phyloP scores from a whole-genome alignment of 1,140 invertebrate species.

The Panonychus citri region DNA sequence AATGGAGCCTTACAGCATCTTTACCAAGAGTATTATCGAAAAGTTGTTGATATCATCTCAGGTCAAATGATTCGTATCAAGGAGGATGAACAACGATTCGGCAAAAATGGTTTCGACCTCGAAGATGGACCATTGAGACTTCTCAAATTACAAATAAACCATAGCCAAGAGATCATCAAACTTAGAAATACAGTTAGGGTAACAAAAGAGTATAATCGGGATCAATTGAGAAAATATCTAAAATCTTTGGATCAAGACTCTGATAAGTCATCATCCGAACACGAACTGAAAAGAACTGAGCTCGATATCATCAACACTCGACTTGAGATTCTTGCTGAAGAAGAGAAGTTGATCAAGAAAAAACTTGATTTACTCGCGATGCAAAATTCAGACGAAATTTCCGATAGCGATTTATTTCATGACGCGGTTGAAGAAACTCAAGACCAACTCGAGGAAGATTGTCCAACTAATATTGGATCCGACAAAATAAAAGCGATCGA shows the following conservation, averaged over 20 bases:
- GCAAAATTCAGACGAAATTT: constrained; percentile 17
- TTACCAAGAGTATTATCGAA: constrained; percentile 23
- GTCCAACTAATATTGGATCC: constrained; percentile 13
- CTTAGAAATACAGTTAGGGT: constrained; percentile 20
- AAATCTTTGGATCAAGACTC: constrained; percentile 9
- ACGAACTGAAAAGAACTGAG: constrained; percentile 19
- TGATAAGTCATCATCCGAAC: constrained; percentile 17
- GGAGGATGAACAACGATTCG: constrained; percentile 22
- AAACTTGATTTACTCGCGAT: constrained; percentile 17
- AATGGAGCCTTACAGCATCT: constrained; percentile 22
- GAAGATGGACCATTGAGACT: constrained; percentile 18
- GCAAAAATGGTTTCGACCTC: constrained; percentile 21
- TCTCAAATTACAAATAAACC: constrained; percentile 19
- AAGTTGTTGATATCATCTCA: constrained; percentile 18
- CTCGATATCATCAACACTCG: constrained; percentile 19
- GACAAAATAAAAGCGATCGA: constrained; percentile 6
- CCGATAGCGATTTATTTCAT: constrained; percentile 20
- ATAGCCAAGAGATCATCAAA: constrained; percentile 20
- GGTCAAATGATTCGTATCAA: constrained; percentile 19
- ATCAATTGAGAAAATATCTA: constrained; percentile 23
- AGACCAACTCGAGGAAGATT: constrained; percentile 14
- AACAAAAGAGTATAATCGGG: constrained; percentile 20
- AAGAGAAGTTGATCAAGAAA: constrained; percentile 19
- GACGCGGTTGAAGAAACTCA: constrained; percentile 23
- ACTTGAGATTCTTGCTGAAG: constrained; percentile 20